A percentile compares a stretch with the other conserved stretches of the same genome.
Evolutionary conservation across 2,888 invertebrate species (phyloP).

Genomic region (Anaspis maculata): DNA sequence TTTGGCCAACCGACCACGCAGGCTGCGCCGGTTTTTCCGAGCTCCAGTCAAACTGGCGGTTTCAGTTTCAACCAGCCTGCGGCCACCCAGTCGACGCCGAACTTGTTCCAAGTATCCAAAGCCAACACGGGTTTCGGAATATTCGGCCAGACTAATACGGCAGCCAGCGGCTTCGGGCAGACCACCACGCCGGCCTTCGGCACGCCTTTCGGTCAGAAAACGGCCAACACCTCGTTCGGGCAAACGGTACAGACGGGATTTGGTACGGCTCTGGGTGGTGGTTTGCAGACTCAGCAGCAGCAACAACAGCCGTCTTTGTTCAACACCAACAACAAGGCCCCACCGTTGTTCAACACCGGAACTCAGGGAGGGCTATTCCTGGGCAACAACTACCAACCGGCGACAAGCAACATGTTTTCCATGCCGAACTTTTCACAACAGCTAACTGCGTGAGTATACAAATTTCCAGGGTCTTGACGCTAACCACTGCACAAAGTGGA

Average conservation of each 20-base stretch:
- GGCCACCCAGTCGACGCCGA: constrained; percentile 24
- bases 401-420: no score
- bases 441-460: no score
- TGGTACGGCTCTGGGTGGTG: constrained; percentile 15
- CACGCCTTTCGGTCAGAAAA: constrained; percentile 28
- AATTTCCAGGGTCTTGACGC: no score
- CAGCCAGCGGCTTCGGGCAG: constrained; percentile 10
- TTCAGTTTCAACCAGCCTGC: constrained; percentile 30
- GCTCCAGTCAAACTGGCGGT: constrained; percentile 33
- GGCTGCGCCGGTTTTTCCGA: constrained; percentile 20
- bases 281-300: no score
- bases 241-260: constrained; percentile 19
- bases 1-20: constrained; percentile 30
- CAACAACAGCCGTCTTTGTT: no score
- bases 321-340: neutral
- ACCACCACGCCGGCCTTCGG: constrained; percentile 21
- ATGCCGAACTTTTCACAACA: neutral
- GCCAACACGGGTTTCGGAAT: constrained; percentile 25
- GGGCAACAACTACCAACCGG: neutral
- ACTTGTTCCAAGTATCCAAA: constrained; percentile 31
- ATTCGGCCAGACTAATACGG: constrained; percentile 25
- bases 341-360: neutral
- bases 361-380: neutral
- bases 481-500: no score
- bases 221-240: constrained; percentile 20